Evolutionary conservation across 2,888 invertebrate species (phyloP).

Genomic region (Agrotis clavis): DNA sequence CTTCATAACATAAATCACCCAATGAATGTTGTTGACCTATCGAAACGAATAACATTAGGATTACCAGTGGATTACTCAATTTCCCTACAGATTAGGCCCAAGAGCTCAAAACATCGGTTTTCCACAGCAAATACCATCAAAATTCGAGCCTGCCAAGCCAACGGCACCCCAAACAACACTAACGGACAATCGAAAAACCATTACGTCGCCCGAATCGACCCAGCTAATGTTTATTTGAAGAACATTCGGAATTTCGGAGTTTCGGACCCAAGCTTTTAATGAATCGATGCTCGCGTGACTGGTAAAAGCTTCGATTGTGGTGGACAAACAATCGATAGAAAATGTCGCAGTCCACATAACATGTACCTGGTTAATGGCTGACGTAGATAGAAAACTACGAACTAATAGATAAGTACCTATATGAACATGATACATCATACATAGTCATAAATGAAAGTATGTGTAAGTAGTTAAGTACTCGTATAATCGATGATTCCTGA

Average conservation of each 20-base stretch:
- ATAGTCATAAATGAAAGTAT: constrained; percentile 29
- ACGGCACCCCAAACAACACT: constrained; percentile 71
- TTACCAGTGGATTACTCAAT: not conserved
- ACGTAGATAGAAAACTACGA: constrained; percentile 44
- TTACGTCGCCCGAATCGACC: constrained; percentile 76
- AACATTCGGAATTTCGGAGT: constrained; percentile 64
- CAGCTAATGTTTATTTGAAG: constrained; percentile 84
- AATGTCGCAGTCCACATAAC: constrained; percentile 63
- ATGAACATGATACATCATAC: constrained; percentile 33
- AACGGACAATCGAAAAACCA: constrained; percentile 82
- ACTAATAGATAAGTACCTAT: constrained; percentile 46
- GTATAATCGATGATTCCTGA: constrained; percentile 27
- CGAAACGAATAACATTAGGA: not conserved
- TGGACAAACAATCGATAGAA: constrained; percentile 66
- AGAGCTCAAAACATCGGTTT: constrained; percentile 48
- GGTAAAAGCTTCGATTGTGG: constrained; percentile 74
- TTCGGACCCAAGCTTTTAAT: constrained; percentile 67
- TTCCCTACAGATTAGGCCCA: constrained; percentile 30
- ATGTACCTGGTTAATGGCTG: constrained; percentile 49
- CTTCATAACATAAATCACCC: not conserved
- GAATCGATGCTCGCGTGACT: constrained; percentile 82
- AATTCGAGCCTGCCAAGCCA: constrained; percentile 59
- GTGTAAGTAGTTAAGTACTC: too few relatives aligned
- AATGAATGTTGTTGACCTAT: not conserved
- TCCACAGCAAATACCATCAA: constrained; percentile 65